phyloP scores from a whole-genome alignment of 2,797 vertebrate genomes.

The Margarornis squamiger region DNA sequence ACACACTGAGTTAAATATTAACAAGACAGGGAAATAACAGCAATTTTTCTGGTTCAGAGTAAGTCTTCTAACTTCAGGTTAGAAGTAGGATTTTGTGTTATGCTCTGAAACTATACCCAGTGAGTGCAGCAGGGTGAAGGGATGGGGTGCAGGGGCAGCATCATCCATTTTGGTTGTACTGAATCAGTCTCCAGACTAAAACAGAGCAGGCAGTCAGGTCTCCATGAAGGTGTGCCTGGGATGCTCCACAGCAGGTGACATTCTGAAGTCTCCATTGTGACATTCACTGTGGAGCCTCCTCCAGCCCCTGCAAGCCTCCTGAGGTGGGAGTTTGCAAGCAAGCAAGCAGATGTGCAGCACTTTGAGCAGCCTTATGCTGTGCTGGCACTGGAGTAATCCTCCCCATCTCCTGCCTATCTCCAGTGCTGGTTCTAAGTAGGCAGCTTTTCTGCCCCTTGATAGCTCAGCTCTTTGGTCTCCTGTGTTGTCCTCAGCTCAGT shows the following conservation, averaged over 20 bases:
- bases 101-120: not conserved
- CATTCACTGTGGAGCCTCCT: not conserved
- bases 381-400: not conserved
- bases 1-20: not conserved
- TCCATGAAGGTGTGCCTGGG: not conserved
- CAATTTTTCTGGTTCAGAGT: not conserved
- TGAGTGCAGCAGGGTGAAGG: fast-evolving
- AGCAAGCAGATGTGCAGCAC: not conserved
- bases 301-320: not conserved
- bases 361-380: not conserved
- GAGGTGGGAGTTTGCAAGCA: not conserved
- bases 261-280: not conserved
- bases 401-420: not conserved
- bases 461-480: not conserved
- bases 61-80: not conserved
- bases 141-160: not conserved
- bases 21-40: not conserved
- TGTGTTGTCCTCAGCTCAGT: fast-evolving
- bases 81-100: not conserved
- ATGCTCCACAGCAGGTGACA: not conserved
- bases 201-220: fast-evolving
- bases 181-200: not conserved
- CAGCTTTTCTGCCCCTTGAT: not conserved
- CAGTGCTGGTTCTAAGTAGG: not conserved
- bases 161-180: not conserved